These are phyloP conservation scores for Rachycentron canadum DNA, from an alignment of 2,797 vertebrate species.

Conservation along the genomic window DNA sequence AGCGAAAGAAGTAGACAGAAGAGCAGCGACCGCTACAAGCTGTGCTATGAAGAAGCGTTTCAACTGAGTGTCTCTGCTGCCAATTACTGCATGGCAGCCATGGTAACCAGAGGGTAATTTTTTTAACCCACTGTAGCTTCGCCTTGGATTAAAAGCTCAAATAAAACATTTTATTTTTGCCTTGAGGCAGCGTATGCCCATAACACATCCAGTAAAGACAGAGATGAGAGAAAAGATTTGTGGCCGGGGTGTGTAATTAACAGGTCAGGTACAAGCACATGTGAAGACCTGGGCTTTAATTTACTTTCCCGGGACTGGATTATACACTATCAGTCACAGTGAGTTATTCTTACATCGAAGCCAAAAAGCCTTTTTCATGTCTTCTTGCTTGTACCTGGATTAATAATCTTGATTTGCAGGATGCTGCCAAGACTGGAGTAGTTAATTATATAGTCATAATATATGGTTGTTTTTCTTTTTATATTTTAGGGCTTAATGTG, in stretches of 20 bases:
- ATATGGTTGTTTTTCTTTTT: slow-evolving; percentile 1
- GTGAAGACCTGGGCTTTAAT: slow-evolving; percentile 55
- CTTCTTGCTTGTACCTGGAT: slow-evolving; percentile 27
- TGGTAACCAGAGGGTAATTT: slow-evolving; percentile 45
- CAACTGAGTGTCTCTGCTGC: slow-evolving; percentile 54
- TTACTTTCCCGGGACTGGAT: slow-evolving; percentile 38
- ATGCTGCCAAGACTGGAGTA: slow-evolving; percentile 13
- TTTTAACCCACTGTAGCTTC: slow-evolving; percentile 31
- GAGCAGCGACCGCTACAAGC: slow-evolving; percentile 22
- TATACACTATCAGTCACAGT: slow-evolving; percentile 41
- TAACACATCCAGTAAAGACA: slow-evolving; percentile 28
- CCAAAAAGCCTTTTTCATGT: slow-evolving; percentile 27
- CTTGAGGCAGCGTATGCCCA: slow-evolving; percentile 30
- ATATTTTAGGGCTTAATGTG: background rate
- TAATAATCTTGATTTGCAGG: slow-evolving; percentile 7
- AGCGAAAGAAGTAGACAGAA: slow-evolving; percentile 10
- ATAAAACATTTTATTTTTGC: slow-evolving; percentile 60
- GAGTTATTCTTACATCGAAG: slow-evolving; percentile 44
- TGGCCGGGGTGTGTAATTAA: slow-evolving; percentile 70
- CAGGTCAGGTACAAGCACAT: slow-evolving; percentile 54
- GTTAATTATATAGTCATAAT: slow-evolving; percentile 4
- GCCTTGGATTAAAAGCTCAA: slow-evolving; percentile 55
- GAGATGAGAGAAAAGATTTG: slow-evolving; percentile 56
- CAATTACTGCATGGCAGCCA: slow-evolving; percentile 64
- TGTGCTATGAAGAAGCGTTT: slow-evolving; percentile 32